Evolutionary conservation across 2,888 invertebrate genomes (phyloP), one percentile per base, ranked within the genome.

Genomic region (Corbicula japonica): DNA sequence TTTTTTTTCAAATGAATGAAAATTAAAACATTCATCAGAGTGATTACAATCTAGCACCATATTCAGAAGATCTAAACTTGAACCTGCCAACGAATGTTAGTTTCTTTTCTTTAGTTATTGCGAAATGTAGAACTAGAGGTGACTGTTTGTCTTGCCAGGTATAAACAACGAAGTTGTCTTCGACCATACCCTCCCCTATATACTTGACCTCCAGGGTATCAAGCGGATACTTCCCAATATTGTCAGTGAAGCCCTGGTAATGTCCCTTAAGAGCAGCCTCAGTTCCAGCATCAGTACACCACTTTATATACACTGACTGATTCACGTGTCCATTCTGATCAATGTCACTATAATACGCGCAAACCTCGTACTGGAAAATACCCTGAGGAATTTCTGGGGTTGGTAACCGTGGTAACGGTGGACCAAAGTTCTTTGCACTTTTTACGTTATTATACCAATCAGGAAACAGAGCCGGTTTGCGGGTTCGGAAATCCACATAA

Each of bases 251-350:
- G 1, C 62, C 60, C 23, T 34, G 46, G 61, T 78, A 80, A 69
- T 61, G 56, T 18, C 80, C 78, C 32, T 76, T 76, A 26, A 69
- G 35, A 1, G 83, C 83, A 1, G 83, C 80, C 15, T 80, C 76
- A 2, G 80, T 74, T n/a, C 83, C 83, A 12, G 78, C 73, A 70
- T 83, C 83, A 2, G 78, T 68, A 30, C 80, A 83, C 83, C 83
- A 83, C 52, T 73, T 83, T 0, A 83, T 70, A 61, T 76, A 83
- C 18, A 80, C 65, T 1, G 83, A 83, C 48, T 80, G 80, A 50
- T 80, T 83, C 21, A 83, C 83, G 60, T 83, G 83, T 28, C 73
- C 77, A 35, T 83, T 83, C 28, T 65, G 65, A 58, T 83, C 83
- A 35, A 76, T 76, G 68, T 83, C 80, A 78, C 78, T 78, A 35